A percentile compares a stretch with the other conserved stretches of the same genome.
These are phyloP conservation scores for Lasioglossum vierecki DNA, from an alignment of 2,888 invertebrate species.

Conservation along the genomic window DNA sequence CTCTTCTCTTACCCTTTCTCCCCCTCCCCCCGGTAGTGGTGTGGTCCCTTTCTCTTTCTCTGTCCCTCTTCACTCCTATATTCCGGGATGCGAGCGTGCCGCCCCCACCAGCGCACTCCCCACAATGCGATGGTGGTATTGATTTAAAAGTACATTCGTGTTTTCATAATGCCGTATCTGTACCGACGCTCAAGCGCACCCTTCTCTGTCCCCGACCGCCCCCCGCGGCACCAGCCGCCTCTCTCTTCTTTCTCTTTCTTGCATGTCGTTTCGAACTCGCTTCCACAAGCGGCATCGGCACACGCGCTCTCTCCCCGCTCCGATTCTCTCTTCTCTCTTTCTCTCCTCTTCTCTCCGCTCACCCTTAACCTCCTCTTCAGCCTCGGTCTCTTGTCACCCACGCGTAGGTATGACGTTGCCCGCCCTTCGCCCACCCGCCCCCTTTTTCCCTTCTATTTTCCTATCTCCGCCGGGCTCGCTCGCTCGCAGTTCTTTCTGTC, in stretches of 20 bases:
- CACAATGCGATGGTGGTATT: slow-evolving; percentile 85
- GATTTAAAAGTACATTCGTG: slow-evolving; percentile 84
- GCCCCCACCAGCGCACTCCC: slow-evolving; percentile 78
- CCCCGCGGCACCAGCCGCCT: slow-evolving; percentile 12
- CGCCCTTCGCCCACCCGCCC: slow-evolving; percentile 45
- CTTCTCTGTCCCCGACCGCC: slow-evolving; percentile 49
- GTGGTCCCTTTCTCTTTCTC: slow-evolving; percentile 46
- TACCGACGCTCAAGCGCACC: slow-evolving; percentile 81
- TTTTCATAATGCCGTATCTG: slow-evolving; percentile 84
- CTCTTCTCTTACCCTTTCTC: slow-evolving; percentile 45
- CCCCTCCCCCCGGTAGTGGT: slow-evolving; percentile 11
- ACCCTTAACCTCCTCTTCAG: slow-evolving; percentile 65
- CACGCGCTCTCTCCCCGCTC: slow-evolving; percentile 4
- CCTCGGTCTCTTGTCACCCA: slow-evolving; percentile 59
- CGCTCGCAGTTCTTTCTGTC: background rate
- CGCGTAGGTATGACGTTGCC: slow-evolving; percentile 57
- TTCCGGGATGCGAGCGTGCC: slow-evolving; percentile 73
- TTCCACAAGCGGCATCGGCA: background rate
- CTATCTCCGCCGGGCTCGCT: slow-evolving; percentile 24
- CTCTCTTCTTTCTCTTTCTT: slow-evolving; percentile 28
- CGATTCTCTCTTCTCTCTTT: slow-evolving; percentile 23
- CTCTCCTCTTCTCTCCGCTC: slow-evolving; percentile 22
- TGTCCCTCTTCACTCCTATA: slow-evolving; percentile 63
- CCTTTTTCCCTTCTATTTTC: slow-evolving; percentile 40
- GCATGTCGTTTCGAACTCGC: background rate